Percentiles rank a stretch among this genome's conserved stretches.
Conservation (phyloP, 2,888 invertebrate genomes). For the Mythimna impura region DNA sequence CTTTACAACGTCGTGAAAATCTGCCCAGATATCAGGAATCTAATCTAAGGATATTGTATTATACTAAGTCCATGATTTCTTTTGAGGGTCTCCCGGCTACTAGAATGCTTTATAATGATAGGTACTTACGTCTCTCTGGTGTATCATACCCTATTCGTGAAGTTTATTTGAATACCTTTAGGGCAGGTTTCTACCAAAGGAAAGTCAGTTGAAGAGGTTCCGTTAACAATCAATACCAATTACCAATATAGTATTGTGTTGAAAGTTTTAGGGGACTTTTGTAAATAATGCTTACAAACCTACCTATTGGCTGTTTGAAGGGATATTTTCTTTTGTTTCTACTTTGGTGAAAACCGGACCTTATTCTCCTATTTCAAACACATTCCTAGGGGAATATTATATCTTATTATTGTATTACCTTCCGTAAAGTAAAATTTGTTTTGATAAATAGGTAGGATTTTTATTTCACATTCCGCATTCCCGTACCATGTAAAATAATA, state of each 20-base stretch:
- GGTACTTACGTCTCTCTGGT: background rate
- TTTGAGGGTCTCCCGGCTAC: background rate
- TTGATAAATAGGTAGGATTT: background rate
- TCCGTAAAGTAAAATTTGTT: background rate
- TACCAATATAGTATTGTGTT: background rate
- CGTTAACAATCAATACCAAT: background rate
- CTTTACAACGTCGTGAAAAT: slow-evolving; percentile 27
- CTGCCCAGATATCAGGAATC: slow-evolving; percentile 14
- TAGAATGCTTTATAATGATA: slow-evolving; percentile 19
- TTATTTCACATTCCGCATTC: slow-evolving; percentile 13
- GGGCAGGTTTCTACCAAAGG: background rate
- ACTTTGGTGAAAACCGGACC: background rate
- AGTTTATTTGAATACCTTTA: slow-evolving; percentile 25
- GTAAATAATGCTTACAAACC: slow-evolving; percentile 8
- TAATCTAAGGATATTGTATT: slow-evolving; percentile 12
- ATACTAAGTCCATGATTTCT: slow-evolving; percentile 19
- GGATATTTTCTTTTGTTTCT: background rate
- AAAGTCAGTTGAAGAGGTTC: background rate
- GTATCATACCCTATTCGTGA: slow-evolving; percentile 3
- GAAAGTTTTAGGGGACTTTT: background rate
- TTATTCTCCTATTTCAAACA: slow-evolving; percentile 10
- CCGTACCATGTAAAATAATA: slow-evolving; percentile 12
- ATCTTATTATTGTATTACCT: background rate
- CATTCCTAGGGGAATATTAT: background rate
- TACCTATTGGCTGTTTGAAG: background rate